Evolutionary conservation across 2,113 vertebrate genomes (phyloP), one percentile per base, ranked within the genome.

Genomic region (Phalacrocorax aristotelis): DNA sequence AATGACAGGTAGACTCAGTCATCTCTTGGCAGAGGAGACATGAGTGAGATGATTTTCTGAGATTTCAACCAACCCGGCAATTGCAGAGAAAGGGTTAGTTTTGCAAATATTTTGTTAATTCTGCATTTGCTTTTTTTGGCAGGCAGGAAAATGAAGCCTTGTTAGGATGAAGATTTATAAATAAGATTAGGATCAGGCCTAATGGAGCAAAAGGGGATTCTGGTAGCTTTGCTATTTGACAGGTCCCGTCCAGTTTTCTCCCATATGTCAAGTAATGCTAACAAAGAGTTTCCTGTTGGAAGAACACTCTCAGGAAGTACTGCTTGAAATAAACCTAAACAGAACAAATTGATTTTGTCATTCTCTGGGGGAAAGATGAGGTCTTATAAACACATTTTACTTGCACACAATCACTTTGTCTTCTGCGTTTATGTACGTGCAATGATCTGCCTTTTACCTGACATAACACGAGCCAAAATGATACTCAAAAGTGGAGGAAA

Each of bases 201-300:
- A 74, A 49, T 29, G 65, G 44, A 83, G 85, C 32, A 74, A 81
- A 77, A 78, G 71, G n/a, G 38, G 55, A 58, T n/a, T 74, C 66
- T 42, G 42, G 49, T 49, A 65, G 71, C 77, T 87, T 70, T 70
- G 38, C 17, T 18, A 7, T 83, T 87, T 95, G 92, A 92, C 29
- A 55, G 29, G 29, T 61, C 72, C 55, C 77, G 49, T 83, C 61
- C 61, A 75, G 21, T 65, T 55, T 82, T 87, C 27, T 75, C 51
- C 61, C 61, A 46, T 55, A 36, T 70, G 55, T 83, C 82, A 87
- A 80, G 55, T 44, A 93, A 87, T 40, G 46, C 6, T 75, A 90
- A 88, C 89, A 89, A 71, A 36, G 77, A 29, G 68, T 75, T 95
- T 94, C 95, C 95, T 90, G 85, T 65, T 87, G 86, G 85, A 89